Evolutionary conservation across 2,888 invertebrate species (phyloP).

Genomic region (Ephialtes manifestator): DNA sequence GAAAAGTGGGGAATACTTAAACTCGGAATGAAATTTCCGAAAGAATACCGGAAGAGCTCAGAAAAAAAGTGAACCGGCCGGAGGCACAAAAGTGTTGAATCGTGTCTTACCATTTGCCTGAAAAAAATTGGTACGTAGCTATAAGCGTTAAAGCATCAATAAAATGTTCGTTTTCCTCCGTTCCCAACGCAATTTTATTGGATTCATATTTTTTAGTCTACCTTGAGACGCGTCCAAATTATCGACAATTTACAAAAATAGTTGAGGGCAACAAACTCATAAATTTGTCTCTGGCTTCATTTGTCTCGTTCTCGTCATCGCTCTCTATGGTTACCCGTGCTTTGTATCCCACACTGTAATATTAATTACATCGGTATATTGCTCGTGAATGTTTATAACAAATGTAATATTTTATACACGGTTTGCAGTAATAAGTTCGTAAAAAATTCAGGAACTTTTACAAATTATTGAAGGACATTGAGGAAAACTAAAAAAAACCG

Average conservation of each 20-base stretch:
- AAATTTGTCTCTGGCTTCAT: conserved; percentile 84
- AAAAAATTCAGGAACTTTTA: no score
- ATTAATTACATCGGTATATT: conserved; percentile 32
- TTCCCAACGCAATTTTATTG: conserved; percentile 15
- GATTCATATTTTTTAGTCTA: conserved; percentile 8
- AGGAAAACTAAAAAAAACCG: no score
- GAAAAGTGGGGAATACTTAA: conserved; percentile 84
- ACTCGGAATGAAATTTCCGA: conserved; percentile 85
- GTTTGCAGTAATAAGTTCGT: no score
- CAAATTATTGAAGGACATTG: no score
- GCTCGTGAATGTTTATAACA: not conserved
- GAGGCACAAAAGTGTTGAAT: conserved; percentile 59
- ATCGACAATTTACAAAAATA: conserved; percentile 75
- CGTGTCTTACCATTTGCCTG: conserved; percentile 28
- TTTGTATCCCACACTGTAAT: conserved; percentile 85
- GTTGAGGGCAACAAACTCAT: conserved; percentile 78
- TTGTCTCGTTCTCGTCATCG: conserved; percentile 80
- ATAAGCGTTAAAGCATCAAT: not conserved
- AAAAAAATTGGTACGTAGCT: conserved; percentile 24
- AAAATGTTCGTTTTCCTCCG: not conserved
- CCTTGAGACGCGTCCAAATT: conserved; percentile 50
- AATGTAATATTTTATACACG: no score
- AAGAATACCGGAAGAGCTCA: conserved; percentile 66
- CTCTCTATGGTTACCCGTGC: conserved; percentile 87
- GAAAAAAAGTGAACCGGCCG: conserved; percentile 38